Evolutionary conservation across 2,888 invertebrate species (phyloP), one percentile per base, ranked within the genome.

Genomic region (Drosophila kambysellisi): DNA sequence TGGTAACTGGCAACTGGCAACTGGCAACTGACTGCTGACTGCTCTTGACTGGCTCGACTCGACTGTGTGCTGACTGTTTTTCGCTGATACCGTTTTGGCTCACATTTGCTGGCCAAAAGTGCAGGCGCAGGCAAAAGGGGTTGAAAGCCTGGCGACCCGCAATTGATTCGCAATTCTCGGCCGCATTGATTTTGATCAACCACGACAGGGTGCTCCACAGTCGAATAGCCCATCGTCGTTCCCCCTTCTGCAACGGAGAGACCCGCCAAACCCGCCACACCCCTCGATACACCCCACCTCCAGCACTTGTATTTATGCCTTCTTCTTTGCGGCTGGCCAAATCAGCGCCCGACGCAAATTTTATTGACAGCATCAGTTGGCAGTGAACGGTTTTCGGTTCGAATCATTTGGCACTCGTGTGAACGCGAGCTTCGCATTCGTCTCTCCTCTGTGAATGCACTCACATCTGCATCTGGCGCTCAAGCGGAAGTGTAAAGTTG

Each of bases 91-190:
- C 86, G 82, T 89, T 83, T 81, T 70, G 60, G 56, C 30, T 70
- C 68, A 60, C 71, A 79, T 76, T 77, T 68, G 81, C 70, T 74
- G 48, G 63, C 65, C 65, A 52, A 64, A 71, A 72, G 20, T 33
- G 64, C 64, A 67, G 67, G 67, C 64, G 71, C 52, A 53, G 54
- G 37, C 29, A 25, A 15, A 46, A 46, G 54, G 52, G 74, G 75
- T 64, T 67, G 62, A 70, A 71, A 64, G 79, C 69, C 77, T 70
- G 81, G 67, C 81, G 81, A 54, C 72, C 76, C 74, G 90, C 87
- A 87, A 87, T 87, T 90, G 90, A 88, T 88, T 88, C 90, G 87
- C 87, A 86, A 88, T 88, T 78, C 89, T 89, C 76, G 76, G 82
- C 76, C 76, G 68, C 83, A 88, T 88, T 88, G 87, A 88, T 88